Evolutionary conservation across 30 jellyfish, hydroid and myxozoan genomes (phyloP), one percentile per base, ranked within the genome.

Genomic region (Aurelia coerulea): DNA sequence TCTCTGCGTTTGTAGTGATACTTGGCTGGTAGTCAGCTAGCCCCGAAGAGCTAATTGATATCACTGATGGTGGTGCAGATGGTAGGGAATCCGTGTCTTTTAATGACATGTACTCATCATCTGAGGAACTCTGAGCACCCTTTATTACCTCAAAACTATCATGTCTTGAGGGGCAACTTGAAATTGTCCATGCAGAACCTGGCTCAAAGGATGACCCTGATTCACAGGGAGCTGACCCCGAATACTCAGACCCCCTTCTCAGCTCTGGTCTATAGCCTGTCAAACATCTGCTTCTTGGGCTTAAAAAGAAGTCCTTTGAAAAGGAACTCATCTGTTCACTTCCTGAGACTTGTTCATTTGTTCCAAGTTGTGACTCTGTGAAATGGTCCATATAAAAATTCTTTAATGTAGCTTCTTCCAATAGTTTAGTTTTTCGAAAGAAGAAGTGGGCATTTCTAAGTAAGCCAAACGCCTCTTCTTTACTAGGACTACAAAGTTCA

Each of bases 81-180:
- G 76, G 60, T 2, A 63, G 64, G 6, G 93, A 84, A n/a, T 74
- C 88, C 0, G 93, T 15, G 73, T 84, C 93, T 18, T 73, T 84
- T 29, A 64, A 11, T 39, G 88, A 73, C 19, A 74, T 18, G 35
- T 60, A 71, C 54, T 74, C 96, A 19, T 88, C 96, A 52, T 71
- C 91, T 29, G 87, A 68, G 18, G 96, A 88, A 10, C 87, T 73
- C 4, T 69, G 81, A 62, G 72, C 65, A 11, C 42, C 73, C 65
- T 79, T 81, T 16, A 88, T 88, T 51, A 88, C 69, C 65, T 88
- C 96, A 88, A 64, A 88, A 41, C 96, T 88, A 46, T 70, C 59
- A 60, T 60, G 62, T 41, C 91, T 78, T n/a, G 93, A 84, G 6
- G 83, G 52, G 4, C 76, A 74, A 62, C 92, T 83, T 11, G 87